Percentiles rank a stretch among this genome's conserved stretches.
phyloP scores from a whole-genome alignment of 2,113 vertebrate genomes.

The Lanius collurio region DNA sequence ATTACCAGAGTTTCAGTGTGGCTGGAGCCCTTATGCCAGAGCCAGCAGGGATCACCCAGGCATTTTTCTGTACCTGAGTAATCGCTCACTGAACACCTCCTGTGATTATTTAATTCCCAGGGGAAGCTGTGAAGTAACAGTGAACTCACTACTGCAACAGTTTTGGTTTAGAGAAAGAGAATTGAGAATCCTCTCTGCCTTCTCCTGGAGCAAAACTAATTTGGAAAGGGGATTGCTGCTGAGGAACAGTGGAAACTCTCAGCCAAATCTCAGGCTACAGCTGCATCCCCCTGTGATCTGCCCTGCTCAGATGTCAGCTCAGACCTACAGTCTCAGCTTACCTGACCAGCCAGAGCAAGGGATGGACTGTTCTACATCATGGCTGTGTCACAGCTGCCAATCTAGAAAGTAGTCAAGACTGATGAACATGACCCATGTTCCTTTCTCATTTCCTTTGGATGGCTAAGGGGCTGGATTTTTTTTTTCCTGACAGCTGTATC shows the following conservation, averaged over 20 bases:
- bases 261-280: background rate
- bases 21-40: background rate
- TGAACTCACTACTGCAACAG: background rate
- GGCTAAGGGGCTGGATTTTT: rapidly evolving
- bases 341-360: background rate
- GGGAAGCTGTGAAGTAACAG: background rate
- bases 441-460: background rate
- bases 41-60: background rate
- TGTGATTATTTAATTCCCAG: background rate
- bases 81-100: background rate
- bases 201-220: background rate
- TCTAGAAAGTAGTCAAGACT: background rate
- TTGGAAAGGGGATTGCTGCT: background rate
- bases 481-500: background rate
- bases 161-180: background rate
- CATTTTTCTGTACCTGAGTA: background rate
- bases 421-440: background rate
- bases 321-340: background rate
- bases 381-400: background rate
- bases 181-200: background rate
- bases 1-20: background rate
- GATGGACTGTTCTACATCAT: background rate
- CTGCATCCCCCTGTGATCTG: background rate
- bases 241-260: background rate
- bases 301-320: background rate